phyloP scores from a whole-genome alignment of 2,113 vertebrate species.

The Poecilia latipinna region DNA sequence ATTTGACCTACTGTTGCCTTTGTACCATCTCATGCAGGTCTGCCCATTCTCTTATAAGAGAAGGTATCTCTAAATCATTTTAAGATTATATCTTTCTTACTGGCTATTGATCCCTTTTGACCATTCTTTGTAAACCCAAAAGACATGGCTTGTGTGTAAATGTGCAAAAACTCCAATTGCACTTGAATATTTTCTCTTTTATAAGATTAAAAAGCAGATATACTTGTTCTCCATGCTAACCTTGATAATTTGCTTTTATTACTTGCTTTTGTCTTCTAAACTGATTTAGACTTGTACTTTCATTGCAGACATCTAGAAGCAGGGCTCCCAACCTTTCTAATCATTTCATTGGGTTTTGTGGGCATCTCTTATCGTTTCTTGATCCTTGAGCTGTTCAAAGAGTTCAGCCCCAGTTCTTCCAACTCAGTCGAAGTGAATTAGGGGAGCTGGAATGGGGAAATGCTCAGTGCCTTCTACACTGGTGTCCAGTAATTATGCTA shows the following conservation, averaged over 20 bases:
- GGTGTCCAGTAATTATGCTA: conserved; percentile 78
- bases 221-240: conserved; percentile 31
- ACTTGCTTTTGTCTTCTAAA: conserved; percentile 9
- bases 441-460: conserved; percentile 55
- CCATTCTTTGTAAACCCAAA: too few relatives aligned
- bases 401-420: conserved; percentile 59
- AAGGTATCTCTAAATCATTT: too few relatives aligned
- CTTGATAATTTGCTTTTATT: conserved; percentile 26
- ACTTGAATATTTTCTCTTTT: conserved; percentile 40
- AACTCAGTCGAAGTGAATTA: conserved; percentile 69
- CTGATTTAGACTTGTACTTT: conserved; percentile 11
- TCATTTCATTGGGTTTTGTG: conserved; percentile 13
- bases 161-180: too few relatives aligned
- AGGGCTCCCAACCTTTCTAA: conserved; percentile 21
- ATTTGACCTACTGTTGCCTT: too few relatives aligned
- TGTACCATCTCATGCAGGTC: too few relatives aligned
- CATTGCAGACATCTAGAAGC: background rate
- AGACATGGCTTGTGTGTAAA: too few relatives aligned
- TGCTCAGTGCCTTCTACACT: conserved; percentile 55
- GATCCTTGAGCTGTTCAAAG: conserved; percentile 44
- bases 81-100: too few relatives aligned
- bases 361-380: conserved; percentile 12
- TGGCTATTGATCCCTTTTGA: too few relatives aligned
- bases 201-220: conserved; percentile 2
- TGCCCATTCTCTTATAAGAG: too few relatives aligned